Base-by-base conservation (phyloP, 2,113 vertebrate species). In the Mesoclemmys tuberculata region DNA sequence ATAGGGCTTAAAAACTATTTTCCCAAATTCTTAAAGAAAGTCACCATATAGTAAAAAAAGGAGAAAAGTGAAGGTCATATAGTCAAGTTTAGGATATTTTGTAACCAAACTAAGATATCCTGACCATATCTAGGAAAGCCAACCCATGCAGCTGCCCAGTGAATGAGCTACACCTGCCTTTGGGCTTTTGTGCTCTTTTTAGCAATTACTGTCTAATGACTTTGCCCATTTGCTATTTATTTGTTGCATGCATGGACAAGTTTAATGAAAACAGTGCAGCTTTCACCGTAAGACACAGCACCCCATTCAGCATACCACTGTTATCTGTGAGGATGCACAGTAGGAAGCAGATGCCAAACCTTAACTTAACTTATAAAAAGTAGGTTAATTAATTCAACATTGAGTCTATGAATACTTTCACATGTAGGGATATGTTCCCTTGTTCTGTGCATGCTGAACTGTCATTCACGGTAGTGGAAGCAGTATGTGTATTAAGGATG, bases 131-230 rank as follows among this genome's bases (percentile, higher is more conserved):
- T 89, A 75, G 48, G 55, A 88, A 90, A 64, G 29, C 48, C 44
- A 88, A 0, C 58, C 24, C 44, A 6, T 74, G 51, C 26, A 0
- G 0, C 16, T 26, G 3, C 51, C 22, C 64, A 44, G 12, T 64
- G 80, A 80, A 38, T 0, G 0, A 6, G 31, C 68, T 16, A 41
- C 38, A 46, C 41, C 38, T 27, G 22, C 7, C 41, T 46, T 46
- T 26, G 38, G 41, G 21, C 9, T 7, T 5, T 90, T 55, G 83
- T 51, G 92, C 64, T 88, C 41, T 35, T 56, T 1, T 0, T 84
- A 54, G 35, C 31, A 26, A 41, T 27, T 27, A 27, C 22, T 75
- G 41, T 44, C 11, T 26, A 41, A 27, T 75, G 74, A 41, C 27
- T 74, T 85, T 85, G 64, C 64, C 48, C 35, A 13, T 41, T 41